Conservation (phyloP, 35 echinoderm and acorn worm genomes). For the Heliocidaris tuberculata region DNA sequence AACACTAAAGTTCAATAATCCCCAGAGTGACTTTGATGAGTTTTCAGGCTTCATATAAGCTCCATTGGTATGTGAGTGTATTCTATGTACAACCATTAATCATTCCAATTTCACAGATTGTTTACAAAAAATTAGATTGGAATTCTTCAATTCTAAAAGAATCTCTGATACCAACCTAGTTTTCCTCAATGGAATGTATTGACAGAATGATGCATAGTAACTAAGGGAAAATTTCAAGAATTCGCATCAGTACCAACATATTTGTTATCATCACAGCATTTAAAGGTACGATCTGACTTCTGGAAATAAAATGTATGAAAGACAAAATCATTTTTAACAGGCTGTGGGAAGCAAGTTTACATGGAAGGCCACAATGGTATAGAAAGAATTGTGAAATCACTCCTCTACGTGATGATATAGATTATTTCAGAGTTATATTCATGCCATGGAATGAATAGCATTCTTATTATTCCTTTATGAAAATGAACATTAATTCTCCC, state of each 20-base stretch:
- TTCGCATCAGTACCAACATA: neutral
- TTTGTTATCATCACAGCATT: neutral
- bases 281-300: neutral
- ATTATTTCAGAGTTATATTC: too few species aligned
- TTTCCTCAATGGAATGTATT: neutral
- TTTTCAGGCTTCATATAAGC: neutral
- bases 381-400: too few species aligned
- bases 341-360: neutral
- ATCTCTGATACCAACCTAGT: neutral
- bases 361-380: too few species aligned
- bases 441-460: too few species aligned
- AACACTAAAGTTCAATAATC: neutral
- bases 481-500: too few species aligned
- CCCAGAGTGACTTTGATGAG: neutral
- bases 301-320: neutral
- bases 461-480: too few species aligned
- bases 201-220: neutral
- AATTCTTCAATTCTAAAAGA: neutral
- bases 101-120: neutral
- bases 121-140: neutral
- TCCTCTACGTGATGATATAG: too few species aligned
- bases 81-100: neutral
- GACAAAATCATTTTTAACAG: neutral
- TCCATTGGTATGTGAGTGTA: neutral
- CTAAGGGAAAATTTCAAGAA: neutral